Base-by-base conservation (phyloP, 2,113 vertebrate species). In the Phaetusa simplex region DNA sequence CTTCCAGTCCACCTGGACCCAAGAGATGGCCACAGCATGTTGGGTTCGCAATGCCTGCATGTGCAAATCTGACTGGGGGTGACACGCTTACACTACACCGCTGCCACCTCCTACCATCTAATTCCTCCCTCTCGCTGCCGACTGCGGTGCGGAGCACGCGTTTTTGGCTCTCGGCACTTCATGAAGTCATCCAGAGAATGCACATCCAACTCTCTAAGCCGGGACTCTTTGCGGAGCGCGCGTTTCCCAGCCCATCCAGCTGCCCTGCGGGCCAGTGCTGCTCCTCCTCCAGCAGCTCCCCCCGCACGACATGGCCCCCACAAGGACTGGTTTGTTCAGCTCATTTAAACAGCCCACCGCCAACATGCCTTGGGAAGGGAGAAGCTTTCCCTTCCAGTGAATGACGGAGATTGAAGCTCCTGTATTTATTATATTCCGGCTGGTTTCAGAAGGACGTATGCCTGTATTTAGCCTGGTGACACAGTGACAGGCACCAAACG, bases 211-310 rank as follows among this genome's bases (percentile, higher is more conserved):
- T 9, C 29, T 43, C 29, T 79, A 45, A 40, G 80, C 34, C 0
- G 4, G 36, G 76, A 49, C 62, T 70, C 45, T 74, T 32, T 0
- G 1, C 59, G 0, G 4, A 20, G 9, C 1, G 2, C 1, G 1
- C 6, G 12, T 26, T 73, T 76, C 55, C 55, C 70, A 58, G 84
- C 42, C 55, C 8, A 49, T 17, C 6, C 89, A 83, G 67, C 27
- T 2, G 2, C 27, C 29, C 58, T 2, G 0, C 32, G 50, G 45
- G 42, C 50, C 81, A 61, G 56, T 5, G 62, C 49, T 26, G 42
- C 59, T 55, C 40, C 29, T 66, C 74, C 36, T 34, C 11, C 2
- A 1, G 55, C 59, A 66, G 56, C 73, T 74, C 34, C 71, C 55
- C n/a, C 9, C 1, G 1, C 13, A 2, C 2, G 1, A 11, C 3